These are phyloP conservation scores for Miltochrista miniata DNA, from an alignment of 2,888 invertebrate species.

Conservation along the genomic window DNA sequence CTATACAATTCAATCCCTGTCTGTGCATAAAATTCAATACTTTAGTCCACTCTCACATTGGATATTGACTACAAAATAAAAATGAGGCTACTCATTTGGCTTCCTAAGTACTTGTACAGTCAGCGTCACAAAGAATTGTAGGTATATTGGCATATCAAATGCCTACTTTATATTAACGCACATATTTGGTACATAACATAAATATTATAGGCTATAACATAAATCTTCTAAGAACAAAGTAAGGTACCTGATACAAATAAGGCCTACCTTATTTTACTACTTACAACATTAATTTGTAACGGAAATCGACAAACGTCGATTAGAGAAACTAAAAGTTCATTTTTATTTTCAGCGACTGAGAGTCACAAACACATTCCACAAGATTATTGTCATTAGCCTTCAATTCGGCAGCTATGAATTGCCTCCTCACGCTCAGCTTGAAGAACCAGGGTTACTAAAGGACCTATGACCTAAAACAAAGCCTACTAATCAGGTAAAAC, in stretches of 20 bases:
- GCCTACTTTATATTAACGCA: background rate
- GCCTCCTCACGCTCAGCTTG: too few species aligned
- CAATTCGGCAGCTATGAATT: too few species aligned
- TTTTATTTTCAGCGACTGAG: too few species aligned
- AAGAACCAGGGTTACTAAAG: too few species aligned
- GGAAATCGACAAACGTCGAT: too few species aligned
- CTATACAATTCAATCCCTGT: conserved; percentile 71
- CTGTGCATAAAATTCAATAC: conserved; percentile 58
- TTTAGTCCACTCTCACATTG: conserved; percentile 32
- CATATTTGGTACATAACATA: background rate
- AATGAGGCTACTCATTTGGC: conserved; percentile 38
- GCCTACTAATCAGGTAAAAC: too few species aligned
- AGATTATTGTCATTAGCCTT: too few species aligned
- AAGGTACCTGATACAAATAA: background rate
- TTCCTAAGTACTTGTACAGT: conserved; percentile 12
- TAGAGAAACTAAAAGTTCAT: too few species aligned
- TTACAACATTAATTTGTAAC: background rate
- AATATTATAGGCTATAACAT: background rate
- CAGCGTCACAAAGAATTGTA: conserved; percentile 1
- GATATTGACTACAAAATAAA: conserved; percentile 39
- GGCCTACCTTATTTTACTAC: background rate
- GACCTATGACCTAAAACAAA: too few species aligned
- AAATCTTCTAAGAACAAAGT: background rate
- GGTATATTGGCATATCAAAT: background rate
- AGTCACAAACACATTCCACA: too few species aligned